These are phyloP conservation scores for Neopipo cinnamomea DNA, from an alignment of 2,113 vertebrate species.

Conservation along the genomic window DNA sequence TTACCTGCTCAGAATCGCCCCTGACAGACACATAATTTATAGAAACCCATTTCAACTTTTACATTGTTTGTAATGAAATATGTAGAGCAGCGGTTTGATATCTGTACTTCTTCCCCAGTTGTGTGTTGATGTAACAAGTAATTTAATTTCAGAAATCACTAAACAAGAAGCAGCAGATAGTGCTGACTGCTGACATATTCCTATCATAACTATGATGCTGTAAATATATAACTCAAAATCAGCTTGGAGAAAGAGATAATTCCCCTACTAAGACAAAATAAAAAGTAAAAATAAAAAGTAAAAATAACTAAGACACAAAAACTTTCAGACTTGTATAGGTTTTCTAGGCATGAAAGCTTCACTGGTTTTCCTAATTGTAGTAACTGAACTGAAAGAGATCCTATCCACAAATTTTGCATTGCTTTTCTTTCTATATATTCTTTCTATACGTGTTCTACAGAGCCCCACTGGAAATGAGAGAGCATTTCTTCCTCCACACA, in stretches of 20 bases:
- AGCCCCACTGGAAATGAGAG: background rate
- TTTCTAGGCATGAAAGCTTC: background rate
- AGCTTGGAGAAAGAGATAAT: background rate
- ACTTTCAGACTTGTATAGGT: background rate
- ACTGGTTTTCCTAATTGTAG: background rate
- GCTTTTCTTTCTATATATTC: background rate
- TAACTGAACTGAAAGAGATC: background rate
- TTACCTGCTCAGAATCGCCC: background rate
- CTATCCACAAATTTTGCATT: background rate
- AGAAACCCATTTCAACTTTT: background rate
- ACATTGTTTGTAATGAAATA: background rate
- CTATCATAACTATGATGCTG: background rate
- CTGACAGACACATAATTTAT: background rate
- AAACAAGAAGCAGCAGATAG: background rate
- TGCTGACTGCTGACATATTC: background rate
- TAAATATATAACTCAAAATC: background rate
- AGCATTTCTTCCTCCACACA: background rate
- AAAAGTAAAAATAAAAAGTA: background rate
- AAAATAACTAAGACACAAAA: background rate
- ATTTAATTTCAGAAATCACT: background rate
- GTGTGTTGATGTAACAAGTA: background rate
- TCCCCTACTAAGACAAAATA: background rate
- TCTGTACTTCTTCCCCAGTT: background rate
- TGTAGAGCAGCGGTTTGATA: background rate
- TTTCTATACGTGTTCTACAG: background rate